These are phyloP conservation scores for Abrostola tripartita DNA, from an alignment of 2,888 invertebrate genomes.

Conservation along the genomic window DNA sequence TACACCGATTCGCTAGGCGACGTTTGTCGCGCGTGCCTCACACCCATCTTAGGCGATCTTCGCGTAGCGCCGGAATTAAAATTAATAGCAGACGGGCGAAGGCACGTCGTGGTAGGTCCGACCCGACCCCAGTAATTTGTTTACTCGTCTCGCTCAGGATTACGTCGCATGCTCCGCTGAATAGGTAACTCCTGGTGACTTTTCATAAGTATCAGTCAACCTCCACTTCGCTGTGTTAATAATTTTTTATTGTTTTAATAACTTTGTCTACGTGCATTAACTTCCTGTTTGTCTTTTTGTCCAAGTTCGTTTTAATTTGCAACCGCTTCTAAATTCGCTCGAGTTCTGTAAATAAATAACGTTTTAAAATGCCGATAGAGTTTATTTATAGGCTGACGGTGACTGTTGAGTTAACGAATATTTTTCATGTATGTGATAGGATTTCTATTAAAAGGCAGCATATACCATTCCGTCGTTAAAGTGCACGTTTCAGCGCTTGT, in stretches of 20 bases:
- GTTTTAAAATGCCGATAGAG: background rate
- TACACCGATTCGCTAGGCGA: constrained; percentile 55
- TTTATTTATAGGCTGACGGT: background rate
- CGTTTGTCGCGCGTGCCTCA: constrained; percentile 77
- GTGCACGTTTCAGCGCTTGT: constrained; percentile 5
- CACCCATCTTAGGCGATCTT: constrained; percentile 82
- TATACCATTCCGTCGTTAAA: background rate
- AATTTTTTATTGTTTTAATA: constrained; percentile 54
- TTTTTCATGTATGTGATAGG: background rate
- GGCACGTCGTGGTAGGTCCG: constrained; percentile 74
- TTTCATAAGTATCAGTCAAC: constrained; percentile 64
- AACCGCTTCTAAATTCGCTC: constrained; percentile 5
- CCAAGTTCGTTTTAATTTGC: constrained; percentile 17
- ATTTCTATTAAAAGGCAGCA: constrained; percentile 4
- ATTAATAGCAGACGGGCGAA: constrained; percentile 84
- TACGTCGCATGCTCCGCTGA: constrained; percentile 84
- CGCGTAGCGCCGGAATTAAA: constrained; percentile 84
- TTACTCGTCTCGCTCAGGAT: constrained; percentile 85
- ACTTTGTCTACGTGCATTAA: constrained; percentile 29
- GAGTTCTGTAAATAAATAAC: background rate
- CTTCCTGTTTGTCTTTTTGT: constrained; percentile 12
- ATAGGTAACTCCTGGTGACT: constrained; percentile 84
- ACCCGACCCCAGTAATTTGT: constrained; percentile 83
- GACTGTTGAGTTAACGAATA: background rate
- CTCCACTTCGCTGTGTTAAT: constrained; percentile 51